Conservation (phyloP, 2,797 vertebrate species). For the Bovichtus variegatus region DNA sequence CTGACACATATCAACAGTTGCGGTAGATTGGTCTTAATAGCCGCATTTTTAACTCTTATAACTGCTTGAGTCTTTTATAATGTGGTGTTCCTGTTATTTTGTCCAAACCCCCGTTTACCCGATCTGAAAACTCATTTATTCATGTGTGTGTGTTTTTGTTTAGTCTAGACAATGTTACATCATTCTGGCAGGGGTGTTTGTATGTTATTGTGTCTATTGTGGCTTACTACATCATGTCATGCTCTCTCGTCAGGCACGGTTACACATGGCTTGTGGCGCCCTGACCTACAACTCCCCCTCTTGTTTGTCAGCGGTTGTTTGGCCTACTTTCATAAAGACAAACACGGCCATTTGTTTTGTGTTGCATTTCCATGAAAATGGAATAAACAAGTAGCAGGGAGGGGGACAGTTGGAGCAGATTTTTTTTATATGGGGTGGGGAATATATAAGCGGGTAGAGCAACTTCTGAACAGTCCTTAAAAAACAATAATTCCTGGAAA, state of each 20-base stretch:
- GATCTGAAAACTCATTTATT: slow-evolving; percentile 27
- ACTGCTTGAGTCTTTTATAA: neutral
- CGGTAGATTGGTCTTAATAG: neutral
- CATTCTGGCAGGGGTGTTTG: slow-evolving; percentile 66
- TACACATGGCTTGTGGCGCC: slow-evolving; percentile 78
- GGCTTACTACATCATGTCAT: slow-evolving; percentile 72
- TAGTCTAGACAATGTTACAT: slow-evolving; percentile 81
- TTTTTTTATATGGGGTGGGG: neutral
- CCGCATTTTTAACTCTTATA: neutral
- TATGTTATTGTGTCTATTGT: slow-evolving; percentile 82
- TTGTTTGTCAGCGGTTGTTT: slow-evolving; percentile 85
- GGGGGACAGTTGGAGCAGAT: slow-evolving; percentile 50
- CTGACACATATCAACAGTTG: neutral
- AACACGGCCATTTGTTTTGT: slow-evolving; percentile 83
- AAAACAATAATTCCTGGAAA: slow-evolving; percentile 1
- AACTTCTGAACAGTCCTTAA: slow-evolving; percentile 13
- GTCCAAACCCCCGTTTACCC: neutral
- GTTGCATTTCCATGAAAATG: slow-evolving; percentile 85
- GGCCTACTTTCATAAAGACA: slow-evolving; percentile 87
- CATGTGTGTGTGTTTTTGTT: slow-evolving; percentile 50
- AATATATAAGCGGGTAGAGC: neutral
- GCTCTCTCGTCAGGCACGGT: slow-evolving; percentile 75
- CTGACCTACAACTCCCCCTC: slow-evolving; percentile 83
- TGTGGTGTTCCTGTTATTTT: slow-evolving; percentile 28
- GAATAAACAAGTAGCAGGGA: slow-evolving; percentile 68